Evolutionary conservation across 2,797 vertebrate species (phyloP).

Genomic region (Xiphophorus birchmanni): DNA sequence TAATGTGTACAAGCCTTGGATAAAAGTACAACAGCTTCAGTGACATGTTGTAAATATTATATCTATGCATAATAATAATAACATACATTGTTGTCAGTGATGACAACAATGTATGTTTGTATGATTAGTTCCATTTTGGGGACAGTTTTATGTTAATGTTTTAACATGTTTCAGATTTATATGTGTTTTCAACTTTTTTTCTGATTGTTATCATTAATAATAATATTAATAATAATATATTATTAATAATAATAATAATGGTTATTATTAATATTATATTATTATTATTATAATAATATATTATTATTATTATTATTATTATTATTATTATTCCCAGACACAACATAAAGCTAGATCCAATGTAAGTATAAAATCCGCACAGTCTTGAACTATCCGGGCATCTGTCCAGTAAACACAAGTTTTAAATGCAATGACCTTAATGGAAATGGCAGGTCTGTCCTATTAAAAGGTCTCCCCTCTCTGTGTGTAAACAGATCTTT

Average conservation of each 20-base stretch:
- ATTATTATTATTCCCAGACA: slow-evolving; percentile 20
- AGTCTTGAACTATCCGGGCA: slow-evolving; percentile 54
- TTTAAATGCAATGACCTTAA: slow-evolving; percentile 68
- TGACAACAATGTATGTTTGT: slow-evolving; percentile 2
- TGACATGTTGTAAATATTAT: slow-evolving; percentile 2
- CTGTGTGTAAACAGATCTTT: slow-evolving; percentile 71
- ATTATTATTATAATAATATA: no score
- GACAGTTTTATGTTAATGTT: slow-evolving; percentile 29
- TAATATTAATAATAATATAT: no score
- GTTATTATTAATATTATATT: no score
- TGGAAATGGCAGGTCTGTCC: slow-evolving; percentile 72
- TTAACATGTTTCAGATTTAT: slow-evolving; percentile 36
- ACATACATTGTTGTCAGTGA: neutral
- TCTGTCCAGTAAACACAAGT: slow-evolving; percentile 64
- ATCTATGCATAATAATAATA: slow-evolving; percentile 12
- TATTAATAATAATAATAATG: no score
- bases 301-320: neutral
- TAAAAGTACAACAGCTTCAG: neutral
- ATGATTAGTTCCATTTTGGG: slow-evolving; percentile 23
- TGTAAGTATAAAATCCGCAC: slow-evolving; percentile 36
- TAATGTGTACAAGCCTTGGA: slow-evolving; percentile 9
- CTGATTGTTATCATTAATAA: neutral
- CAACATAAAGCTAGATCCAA: slow-evolving; percentile 40
- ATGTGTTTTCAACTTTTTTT: slow-evolving; percentile 38
- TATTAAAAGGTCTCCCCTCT: slow-evolving; percentile 75